Evolutionary conservation across 2,797 vertebrate species (phyloP).

Genomic region (Neomorphus geoffroyi): DNA sequence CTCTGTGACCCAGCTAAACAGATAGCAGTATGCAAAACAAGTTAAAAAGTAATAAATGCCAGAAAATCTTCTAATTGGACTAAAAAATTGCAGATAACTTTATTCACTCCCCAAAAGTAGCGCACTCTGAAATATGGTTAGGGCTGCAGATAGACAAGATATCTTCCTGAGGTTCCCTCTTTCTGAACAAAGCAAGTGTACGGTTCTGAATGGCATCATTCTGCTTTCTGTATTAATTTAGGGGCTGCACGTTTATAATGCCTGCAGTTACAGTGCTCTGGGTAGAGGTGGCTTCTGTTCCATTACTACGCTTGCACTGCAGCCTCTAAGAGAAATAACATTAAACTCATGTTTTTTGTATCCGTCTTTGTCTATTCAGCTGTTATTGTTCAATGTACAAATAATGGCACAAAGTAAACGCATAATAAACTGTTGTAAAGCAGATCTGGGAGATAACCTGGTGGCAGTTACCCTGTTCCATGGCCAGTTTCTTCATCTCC

Average conservation of each 20-base stretch:
- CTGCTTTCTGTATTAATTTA: constrained; percentile 30
- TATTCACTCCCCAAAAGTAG: constrained; percentile 85
- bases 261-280: neutral
- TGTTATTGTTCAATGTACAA: constrained; percentile 44
- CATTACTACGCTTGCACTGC: neutral
- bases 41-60: constrained; percentile 98
- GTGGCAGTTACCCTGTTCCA: neutral
- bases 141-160: constrained; percentile 76
- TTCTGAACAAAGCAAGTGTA: constrained; percentile 70
- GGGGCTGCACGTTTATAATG: neutral
- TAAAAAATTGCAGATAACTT: constrained; percentile 84
- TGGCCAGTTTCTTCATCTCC: neutral
- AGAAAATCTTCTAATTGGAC: constrained; percentile 96
- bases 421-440: constrained; percentile 30
- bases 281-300: constrained; percentile 24
- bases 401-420: constrained; percentile 50
- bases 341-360: neutral
- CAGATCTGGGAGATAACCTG: neutral
- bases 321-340: constrained; percentile 13
- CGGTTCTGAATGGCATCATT: neutral
- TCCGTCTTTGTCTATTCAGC: constrained; percentile 44
- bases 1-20: constrained; percentile 95
- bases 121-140: constrained; percentile 82
- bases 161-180: constrained; percentile 63
- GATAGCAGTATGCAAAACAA: constrained; percentile 90